Percentiles rank a stretch among this genome's conserved stretches.
Evolutionary conservation across 2,888 invertebrate genomes (phyloP).

Genomic region (Caenorhabditis virilis): DNA sequence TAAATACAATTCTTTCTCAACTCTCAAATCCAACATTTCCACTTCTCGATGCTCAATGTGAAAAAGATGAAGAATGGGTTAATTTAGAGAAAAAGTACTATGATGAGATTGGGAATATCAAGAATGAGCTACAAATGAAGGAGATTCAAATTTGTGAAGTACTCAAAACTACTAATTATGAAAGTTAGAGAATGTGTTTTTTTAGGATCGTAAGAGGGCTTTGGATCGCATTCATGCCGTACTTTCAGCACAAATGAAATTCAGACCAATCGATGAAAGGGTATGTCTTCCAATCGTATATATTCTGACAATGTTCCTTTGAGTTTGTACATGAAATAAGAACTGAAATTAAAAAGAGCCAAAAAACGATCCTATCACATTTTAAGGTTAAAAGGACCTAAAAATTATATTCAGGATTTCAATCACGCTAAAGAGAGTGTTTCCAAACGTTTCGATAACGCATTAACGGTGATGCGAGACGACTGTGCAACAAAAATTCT

Average conservation of each 20-base stretch:
- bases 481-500: conserved; percentile 34
- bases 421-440: conserved; percentile 15
- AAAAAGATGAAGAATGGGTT: conserved; percentile 40
- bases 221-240: conserved; percentile 15
- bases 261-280: conserved; percentile 40
- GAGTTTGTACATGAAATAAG: no score
- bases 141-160: conserved; percentile 20
- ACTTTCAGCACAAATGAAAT: conserved; percentile 24
- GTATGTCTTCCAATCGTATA: conserved; percentile 12
- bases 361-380: no score
- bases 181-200: no score
- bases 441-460: conserved; percentile 14
- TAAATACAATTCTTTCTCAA: conserved; percentile 25
- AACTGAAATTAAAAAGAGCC: no score
- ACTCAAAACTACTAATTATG: no score
- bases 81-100: conserved; percentile 28
- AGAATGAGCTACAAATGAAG: conserved; percentile 23
- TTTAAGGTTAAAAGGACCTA: no score
- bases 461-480: conserved; percentile 10
- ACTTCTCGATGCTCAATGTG: conserved; percentile 18
- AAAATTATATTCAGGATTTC: conserved; percentile 24
- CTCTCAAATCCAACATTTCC: conserved; percentile 32
- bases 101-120: conserved; percentile 21
- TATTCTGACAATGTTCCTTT: no score
- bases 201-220: conserved; percentile 27